Base-by-base conservation (phyloP, 2,888 invertebrate genomes). In the Gymnosoma rotundatum region DNA sequence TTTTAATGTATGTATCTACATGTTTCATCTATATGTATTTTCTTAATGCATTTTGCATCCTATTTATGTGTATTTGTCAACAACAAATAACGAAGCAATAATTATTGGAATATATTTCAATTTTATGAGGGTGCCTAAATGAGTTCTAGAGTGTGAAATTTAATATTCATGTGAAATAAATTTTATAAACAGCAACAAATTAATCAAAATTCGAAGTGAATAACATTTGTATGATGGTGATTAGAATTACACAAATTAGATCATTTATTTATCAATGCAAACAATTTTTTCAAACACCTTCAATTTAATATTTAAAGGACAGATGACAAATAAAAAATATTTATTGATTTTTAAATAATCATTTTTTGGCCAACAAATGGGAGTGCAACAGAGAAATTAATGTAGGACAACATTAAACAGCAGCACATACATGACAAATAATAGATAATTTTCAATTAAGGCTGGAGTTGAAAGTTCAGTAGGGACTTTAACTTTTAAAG, bases 151-250 rank as follows among this genome's bases (percentile, higher is more conserved):
- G 83, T 83, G 61, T 79, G 66, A 67, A 72, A 83, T 83, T 78
- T 58, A 78, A 78, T 74, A 64, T 67, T 61, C 61, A 76, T 58
- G 48, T 21, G 16, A 70, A 61, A 67, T 76, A 38, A 67, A 83
- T 79, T 79, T 52, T 67, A 80, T 72, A 66, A 83, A 67, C 48
- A 83, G 60, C 64, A 73, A 61, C 50, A 80, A 80, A 73, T 79
- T 73, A 52, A 52, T 54, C 25, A 16, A 42, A 64, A 52, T 67
- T 66, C 8, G 0, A 50, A 45, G 25, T 56, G 38, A 32, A 2
- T 5, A 32, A 32, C 8, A 32, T 32, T 32, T 32, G 10, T 12
- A 75, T 32, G 75, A 73, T 52, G 38, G 21, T 16, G 61, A 61
- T 5, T 12, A 42, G 42, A 45, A 16, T n/a, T 16, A 6, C 58